Conservation (phyloP, 2,113 vertebrate genomes). For the Notarius quadriscutis region DNA sequence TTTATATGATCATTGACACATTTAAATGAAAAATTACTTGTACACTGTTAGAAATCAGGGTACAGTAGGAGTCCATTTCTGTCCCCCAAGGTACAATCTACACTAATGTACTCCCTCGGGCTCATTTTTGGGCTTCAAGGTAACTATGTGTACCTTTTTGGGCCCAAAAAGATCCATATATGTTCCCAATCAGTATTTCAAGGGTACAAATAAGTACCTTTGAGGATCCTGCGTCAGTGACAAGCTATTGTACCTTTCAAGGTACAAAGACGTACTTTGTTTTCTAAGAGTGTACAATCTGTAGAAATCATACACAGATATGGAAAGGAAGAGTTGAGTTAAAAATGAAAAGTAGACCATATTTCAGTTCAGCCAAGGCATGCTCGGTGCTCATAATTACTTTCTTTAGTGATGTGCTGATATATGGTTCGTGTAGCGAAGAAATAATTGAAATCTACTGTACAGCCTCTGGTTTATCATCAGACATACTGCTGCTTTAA, state of each 20-base stretch:
- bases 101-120: too few relatives aligned
- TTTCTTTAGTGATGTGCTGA: background rate
- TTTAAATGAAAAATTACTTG: background rate
- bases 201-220: too few relatives aligned
- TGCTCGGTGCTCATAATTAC: background rate
- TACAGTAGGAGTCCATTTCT: too few relatives aligned
- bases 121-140: too few relatives aligned
- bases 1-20: background rate
- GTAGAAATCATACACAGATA: background rate
- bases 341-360: background rate
- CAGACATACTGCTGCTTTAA: background rate
- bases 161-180: too few relatives aligned
- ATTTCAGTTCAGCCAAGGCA: background rate
- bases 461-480: background rate
- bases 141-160: too few relatives aligned
- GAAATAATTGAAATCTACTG: background rate
- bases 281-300: background rate
- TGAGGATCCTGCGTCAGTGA: too few relatives aligned
- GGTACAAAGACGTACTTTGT: too few relatives aligned
- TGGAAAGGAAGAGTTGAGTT: background rate
- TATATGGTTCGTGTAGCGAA: background rate
- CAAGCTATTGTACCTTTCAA: too few relatives aligned
- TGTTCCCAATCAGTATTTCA: too few relatives aligned
- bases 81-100: too few relatives aligned
- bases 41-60: too few relatives aligned